Base-by-base conservation (phyloP, 2,797 vertebrate genomes). In the Thunnus albacares region DNA sequence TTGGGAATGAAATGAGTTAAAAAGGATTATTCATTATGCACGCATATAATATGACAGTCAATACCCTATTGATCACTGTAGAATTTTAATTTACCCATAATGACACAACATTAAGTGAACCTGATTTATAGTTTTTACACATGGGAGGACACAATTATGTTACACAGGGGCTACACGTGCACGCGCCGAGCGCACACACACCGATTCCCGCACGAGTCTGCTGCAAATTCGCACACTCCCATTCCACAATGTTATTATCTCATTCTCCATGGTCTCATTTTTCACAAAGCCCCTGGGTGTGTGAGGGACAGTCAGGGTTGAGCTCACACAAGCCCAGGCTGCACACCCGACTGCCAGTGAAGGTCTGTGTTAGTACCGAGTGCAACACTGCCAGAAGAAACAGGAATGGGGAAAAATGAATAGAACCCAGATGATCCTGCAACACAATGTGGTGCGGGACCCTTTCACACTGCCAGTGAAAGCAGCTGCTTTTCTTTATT, bases 101-200 rank as follows among this genome's bases (percentile, higher is more conserved):
- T 89, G 89, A 89, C 88, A 88, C 78, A 81, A 73, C 85, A 92
- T 93, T 94, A 93, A 91, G 85, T 87, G 79, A 84, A 80, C 62
- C 85, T 90, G 91, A 91, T 89, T 90, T 92, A 93, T 94, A 82
- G 87, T 88, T 92, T 94, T 92, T 86, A 92, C 91, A 93, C 93
- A 91, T 94, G 91, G 87, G 84, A 89, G 84, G 83, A 88, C 87
- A 83, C 86, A 89, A 90, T 93, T 92, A 93, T 81, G 72, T 60
- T 89, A 72, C 82, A 38, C 85, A 74, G 71, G 30, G 71, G 33
- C 71, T 15, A 14, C 70, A 57, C 18, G 1, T 17, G 66, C 74
- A 30, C 59, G 17, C 4, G 0, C 55, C 5, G 9, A 15, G 38
- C 18, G 17, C 78, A 30, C 63, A 22, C 75, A 43, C 60, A 53